phyloP scores from a whole-genome alignment of 2,797 vertebrate genomes.

The Chelonia mydas region DNA sequence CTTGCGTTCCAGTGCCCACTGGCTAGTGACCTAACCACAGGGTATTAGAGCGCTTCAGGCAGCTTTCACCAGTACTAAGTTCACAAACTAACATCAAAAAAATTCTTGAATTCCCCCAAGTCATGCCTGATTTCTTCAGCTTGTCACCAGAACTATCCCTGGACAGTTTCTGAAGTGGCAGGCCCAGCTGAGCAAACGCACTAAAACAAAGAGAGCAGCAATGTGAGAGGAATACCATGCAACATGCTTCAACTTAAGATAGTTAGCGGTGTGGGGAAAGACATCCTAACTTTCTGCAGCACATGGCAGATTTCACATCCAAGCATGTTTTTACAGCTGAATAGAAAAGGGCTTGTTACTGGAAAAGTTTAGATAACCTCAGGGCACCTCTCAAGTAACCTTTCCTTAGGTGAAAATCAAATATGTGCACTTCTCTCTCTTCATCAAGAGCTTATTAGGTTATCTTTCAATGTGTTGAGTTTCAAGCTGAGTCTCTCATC shows the following conservation, averaged over 20 bases:
- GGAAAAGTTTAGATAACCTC: neutral
- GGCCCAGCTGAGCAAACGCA: neutral
- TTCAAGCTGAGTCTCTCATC: neutral
- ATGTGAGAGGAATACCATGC: neutral
- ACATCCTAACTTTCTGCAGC: neutral
- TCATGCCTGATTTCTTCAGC: neutral
- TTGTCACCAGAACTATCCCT: neutral
- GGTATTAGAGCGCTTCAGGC: neutral
- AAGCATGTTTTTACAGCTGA: neutral
- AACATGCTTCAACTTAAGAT: neutral
- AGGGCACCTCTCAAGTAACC: neutral
- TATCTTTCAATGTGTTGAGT: neutral
- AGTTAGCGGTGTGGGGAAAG: rapidly evolving
- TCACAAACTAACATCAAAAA: too few species aligned
- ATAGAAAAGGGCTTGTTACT: neutral
- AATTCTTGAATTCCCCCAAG: neutral
- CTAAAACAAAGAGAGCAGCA: neutral
- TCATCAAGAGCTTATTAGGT: neutral
- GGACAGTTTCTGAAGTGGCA: neutral
- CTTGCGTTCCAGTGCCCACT: neutral
- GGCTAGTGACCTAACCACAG: neutral
- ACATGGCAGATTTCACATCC: neutral
- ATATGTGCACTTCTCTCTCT: neutral
- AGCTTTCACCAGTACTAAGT: neutral
- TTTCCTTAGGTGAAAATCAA: neutral